Conservation (phyloP, 2,888 invertebrate species). For the Metopia argyrocephala region DNA sequence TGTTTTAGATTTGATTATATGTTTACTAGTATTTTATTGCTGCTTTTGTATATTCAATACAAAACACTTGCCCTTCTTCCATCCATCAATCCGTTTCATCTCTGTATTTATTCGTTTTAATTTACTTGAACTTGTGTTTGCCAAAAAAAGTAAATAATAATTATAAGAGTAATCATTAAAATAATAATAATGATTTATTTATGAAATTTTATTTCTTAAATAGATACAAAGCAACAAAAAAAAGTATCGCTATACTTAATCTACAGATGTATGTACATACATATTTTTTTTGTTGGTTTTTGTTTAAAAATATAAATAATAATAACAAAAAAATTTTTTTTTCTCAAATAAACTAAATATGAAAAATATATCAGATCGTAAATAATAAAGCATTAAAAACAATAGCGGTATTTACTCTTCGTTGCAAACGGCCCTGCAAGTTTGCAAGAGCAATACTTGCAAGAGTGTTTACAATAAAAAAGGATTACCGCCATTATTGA, state of each 20-base stretch:
- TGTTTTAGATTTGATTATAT: constrained; percentile 8
- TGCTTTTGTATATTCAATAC: background rate
- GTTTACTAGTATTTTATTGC: constrained; percentile 8
- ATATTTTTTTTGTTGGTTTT: too few species aligned
- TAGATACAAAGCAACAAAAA: background rate
- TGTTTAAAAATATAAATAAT: too few species aligned
- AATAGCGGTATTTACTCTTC: too few species aligned
- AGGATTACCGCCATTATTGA: too few species aligned
- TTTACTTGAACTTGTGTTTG: constrained; percentile 40
- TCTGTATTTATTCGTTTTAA: background rate
- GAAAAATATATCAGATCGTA: too few species aligned
- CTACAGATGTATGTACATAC: too few species aligned
- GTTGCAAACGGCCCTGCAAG: too few species aligned
- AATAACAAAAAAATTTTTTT: too few species aligned
- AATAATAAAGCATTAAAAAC: too few species aligned
- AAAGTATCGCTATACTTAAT: constrained; percentile 29
- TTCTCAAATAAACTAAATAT: too few species aligned
- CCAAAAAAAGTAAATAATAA: background rate
- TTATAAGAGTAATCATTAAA: background rate
- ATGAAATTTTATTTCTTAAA: background rate
- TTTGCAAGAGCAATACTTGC: too few species aligned
- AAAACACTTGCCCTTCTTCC: constrained; percentile 7
- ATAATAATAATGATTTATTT: constrained; percentile 10
- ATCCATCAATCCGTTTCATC: background rate
- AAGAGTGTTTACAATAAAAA: too few species aligned